phyloP scores from a whole-genome alignment of 2,113 vertebrate species.

The Engraulis encrasicolus region DNA sequence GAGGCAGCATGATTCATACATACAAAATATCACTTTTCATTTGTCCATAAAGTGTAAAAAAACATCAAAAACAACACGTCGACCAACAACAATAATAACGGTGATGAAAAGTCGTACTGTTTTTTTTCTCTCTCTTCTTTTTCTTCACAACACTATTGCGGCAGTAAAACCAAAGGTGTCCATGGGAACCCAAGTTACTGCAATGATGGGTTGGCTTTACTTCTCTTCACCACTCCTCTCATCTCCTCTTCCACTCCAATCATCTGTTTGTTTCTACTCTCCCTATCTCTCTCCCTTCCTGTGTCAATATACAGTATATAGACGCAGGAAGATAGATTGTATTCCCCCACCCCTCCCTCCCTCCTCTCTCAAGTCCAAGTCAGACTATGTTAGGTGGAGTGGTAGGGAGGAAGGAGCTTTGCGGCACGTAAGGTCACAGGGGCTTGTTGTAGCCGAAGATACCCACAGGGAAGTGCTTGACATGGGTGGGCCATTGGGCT shows the following conservation, averaged over 20 bases:
- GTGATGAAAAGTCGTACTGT: conserved; percentile 57
- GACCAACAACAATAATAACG: conserved; percentile 61
- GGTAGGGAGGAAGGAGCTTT: conserved; percentile 28
- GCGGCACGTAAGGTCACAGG: conserved; percentile 62
- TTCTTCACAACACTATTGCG: conserved; percentile 59
- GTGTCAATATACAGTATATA: no score
- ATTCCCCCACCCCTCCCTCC: no score
- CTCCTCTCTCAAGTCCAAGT: no score
- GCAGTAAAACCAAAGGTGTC: conserved; percentile 67
- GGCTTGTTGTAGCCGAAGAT: conserved; percentile 86
- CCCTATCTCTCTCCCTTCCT: background rate
- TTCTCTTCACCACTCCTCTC: conserved; percentile 27
- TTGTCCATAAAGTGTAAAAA: conserved; percentile 68
- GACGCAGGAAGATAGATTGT: no score
- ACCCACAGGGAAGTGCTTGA: conserved; percentile 88
- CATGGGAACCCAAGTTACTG: conserved; percentile 75
- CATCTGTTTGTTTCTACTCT: no score
- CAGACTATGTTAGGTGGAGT: no score
- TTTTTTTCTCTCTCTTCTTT: no score
- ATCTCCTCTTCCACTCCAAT: background rate
- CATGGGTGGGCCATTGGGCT: conserved; percentile 88
- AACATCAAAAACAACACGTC: conserved; percentile 57
- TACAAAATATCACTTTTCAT: conserved; percentile 74
- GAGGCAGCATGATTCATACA: conserved; percentile 68
- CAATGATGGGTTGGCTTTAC: conserved; percentile 35